Evolutionary conservation across 2,888 invertebrate species (phyloP), one percentile per base, ranked within the genome.

Genomic region (Cyrtodaria siliqua): DNA sequence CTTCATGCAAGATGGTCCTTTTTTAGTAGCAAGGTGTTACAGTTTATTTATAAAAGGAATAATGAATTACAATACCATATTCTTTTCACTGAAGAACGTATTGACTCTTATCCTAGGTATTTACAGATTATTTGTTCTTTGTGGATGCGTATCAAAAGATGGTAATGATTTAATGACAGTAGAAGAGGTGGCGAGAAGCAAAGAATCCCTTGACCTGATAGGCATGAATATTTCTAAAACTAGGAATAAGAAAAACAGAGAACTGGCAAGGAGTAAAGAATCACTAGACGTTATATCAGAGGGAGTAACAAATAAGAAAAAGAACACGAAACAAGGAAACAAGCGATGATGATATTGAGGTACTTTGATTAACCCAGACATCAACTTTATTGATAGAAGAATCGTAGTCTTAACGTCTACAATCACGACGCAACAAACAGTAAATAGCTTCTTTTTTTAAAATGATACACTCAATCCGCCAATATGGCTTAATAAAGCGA

Each of bases 1-100:
- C 44, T 69, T 78, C 55, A 78, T 81, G 77, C 81, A 81, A 55
- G 81, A 81, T 50, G 81, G 81, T 2, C 78, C 81, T 0, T 81
- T 81, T 40, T 59, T 81, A 6, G 40, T 55, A 8, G 57, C 56
- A 14, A 52, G 81, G n/a, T 59, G 59, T 12, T 78, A 72, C 49
- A 57, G 59, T 3, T 71, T 81, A n/a, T 59, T 75, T 4, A 18
- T 47, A 8, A 14, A 68, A 23, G 23, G 50, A 16, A 33, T 72
- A 23, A 23, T 50, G 9, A 71, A 78, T 14, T 81, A 75, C 26
- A 49, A 64, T 23, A 78, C 72, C 12, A 68, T 81, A 24, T 81
- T 81, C 55, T 81, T 78, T 61, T 72, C 71, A 1, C 53, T 78
- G 26, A 78, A 81, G 55, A 81, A 81, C 29, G 9, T 71, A 4